These are phyloP conservation scores for Nyctereutes procyonoides DNA, from an alignment of 2,113 vertebrate species.

Conservation along the genomic window DNA sequence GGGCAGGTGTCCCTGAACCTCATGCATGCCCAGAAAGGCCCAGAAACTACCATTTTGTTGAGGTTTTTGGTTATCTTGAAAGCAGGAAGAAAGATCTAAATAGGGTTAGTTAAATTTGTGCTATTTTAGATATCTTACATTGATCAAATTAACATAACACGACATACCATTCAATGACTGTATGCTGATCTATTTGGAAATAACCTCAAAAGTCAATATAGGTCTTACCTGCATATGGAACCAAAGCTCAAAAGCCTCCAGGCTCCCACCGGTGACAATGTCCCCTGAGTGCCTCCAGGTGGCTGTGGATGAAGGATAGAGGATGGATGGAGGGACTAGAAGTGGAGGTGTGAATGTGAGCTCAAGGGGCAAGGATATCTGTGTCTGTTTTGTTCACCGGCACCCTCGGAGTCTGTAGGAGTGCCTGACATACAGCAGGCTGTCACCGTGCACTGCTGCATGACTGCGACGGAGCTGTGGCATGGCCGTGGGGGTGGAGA, in stretches of 20 bases:
- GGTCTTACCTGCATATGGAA: background rate
- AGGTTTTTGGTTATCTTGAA: background rate
- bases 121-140: background rate
- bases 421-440: accelerated
- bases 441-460: background rate
- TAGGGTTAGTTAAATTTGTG: background rate
- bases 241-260: background rate
- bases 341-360: accelerated
- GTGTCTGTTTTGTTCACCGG: accelerated
- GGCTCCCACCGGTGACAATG: too few species aligned
- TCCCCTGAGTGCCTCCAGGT: background rate
- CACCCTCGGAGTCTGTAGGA: background rate
- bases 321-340: too few species aligned
- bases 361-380: background rate
- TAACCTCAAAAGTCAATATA: background rate
- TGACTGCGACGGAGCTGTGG: background rate
- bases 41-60: background rate
- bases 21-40: background rate
- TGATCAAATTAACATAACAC: background rate
- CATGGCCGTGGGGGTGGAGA: accelerated
- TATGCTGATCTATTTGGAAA: background rate
- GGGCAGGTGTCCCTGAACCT: background rate
- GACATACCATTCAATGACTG: accelerated
- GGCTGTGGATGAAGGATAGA: background rate
- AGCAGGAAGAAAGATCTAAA: background rate